phyloP scores from a whole-genome alignment of 2,888 invertebrate genomes.

The Acleris holmiana region DNA sequence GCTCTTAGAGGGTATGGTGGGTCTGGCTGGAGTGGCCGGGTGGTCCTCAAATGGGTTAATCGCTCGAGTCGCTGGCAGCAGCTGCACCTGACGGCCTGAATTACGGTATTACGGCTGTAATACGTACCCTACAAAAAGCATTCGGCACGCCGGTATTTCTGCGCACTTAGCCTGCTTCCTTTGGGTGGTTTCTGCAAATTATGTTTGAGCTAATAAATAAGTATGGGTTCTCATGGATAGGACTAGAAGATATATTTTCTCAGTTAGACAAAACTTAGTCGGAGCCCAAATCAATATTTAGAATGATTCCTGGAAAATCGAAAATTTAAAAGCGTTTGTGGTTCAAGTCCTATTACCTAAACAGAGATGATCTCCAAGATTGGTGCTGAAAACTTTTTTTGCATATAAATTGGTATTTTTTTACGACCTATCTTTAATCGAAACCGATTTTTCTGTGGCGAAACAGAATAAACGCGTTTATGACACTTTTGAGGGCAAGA shows the following conservation, averaged over 20 bases:
- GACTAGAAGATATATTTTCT: background rate
- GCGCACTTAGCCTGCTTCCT: slow-evolving; percentile 23
- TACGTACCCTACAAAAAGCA: slow-evolving; percentile 59
- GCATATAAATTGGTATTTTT: no score
- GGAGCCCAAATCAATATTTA: no score
- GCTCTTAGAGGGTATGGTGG: slow-evolving; percentile 20
- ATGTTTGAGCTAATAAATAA: slow-evolving; percentile 20
- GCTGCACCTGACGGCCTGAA: slow-evolving; percentile 80
- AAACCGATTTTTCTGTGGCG: no score
- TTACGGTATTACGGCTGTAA: slow-evolving; percentile 69
- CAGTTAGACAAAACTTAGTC: no score
- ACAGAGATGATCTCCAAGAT: no score
- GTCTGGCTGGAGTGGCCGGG: slow-evolving; percentile 28
- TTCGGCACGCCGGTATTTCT: slow-evolving; percentile 40
- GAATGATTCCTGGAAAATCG: no score
- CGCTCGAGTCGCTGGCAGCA: slow-evolving; percentile 71
- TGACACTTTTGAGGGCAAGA: no score
- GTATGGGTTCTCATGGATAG: background rate
- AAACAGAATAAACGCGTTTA: no score
- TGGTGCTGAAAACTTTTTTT: no score
- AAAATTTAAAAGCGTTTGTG: no score
- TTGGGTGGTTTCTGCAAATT: slow-evolving; percentile 11
- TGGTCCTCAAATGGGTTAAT: slow-evolving; percentile 74
- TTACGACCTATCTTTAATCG: no score
- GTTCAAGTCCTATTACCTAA: no score